Base-by-base conservation (phyloP, 2,797 vertebrate genomes). In the Parotocinclus haroldoi region DNA sequence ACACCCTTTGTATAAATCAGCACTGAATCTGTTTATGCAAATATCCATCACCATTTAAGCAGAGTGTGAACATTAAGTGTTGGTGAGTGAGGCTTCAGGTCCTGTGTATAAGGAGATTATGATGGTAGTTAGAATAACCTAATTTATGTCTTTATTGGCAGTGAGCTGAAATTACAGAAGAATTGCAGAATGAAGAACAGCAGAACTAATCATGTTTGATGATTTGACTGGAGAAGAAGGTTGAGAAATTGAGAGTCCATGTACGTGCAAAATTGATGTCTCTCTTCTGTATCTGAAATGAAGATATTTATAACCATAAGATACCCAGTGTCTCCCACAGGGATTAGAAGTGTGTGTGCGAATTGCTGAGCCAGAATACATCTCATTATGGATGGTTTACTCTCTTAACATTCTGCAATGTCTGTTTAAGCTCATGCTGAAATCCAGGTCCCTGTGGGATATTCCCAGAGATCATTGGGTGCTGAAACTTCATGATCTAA, bases 101-200 rank as follows among this genome's bases (percentile, higher is more conserved):
- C 11, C 18, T 12, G 10, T 27, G 10, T 52, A 6, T 12, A 38
- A 55, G 27, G 7, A 54, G 8, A 19, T 7, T 10, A 42, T 12
- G 14, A 18, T 27, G 19, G 7, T 18, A 7, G 4, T 58, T n/a
- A 45, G 7, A 44, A 46, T n/a, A 45, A 45, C 40, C 44, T 58
- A 11, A 14, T 27, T 12, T 46, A 10, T 6, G 6, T 42, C 38
- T 13, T 18, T 39, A 10, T 18, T 57, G 55, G 16, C 38, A 12
- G 10, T 12, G 38, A 42, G 10, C 14, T 17, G 55, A 39, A 57
- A 44, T 58, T 44, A 19, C 56, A 58, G 57, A 58, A 40, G 10
- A 17, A 58, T 17, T 58, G 3, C 37, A n/a, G 57, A 45, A 45
- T 7, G 17, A 52, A 51, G 16, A 63, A 63, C 46, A 63, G 49